Percentiles rank a stretch among this genome's conserved stretches.
Evolutionary conservation across 2,113 vertebrate species (phyloP).

Genomic region (Nycticorax nycticorax): DNA sequence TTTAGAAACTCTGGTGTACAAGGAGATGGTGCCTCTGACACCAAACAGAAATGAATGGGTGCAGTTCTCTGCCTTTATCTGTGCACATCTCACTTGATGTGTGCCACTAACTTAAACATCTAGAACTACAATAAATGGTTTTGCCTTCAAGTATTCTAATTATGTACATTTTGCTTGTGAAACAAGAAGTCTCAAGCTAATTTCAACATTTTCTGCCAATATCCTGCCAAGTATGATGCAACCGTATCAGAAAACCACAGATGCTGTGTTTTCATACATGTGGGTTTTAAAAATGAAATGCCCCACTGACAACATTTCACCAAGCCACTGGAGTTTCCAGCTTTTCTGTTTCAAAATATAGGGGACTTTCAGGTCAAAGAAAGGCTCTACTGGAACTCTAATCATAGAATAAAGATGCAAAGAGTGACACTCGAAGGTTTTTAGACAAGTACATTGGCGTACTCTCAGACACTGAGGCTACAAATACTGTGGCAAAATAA

Average conservation of each 20-base stretch:
- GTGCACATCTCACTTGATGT: neutral
- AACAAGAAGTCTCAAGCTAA: neutral
- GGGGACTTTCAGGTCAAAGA: neutral
- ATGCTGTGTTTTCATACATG: neutral
- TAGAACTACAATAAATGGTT: neutral
- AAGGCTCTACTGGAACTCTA: neutral
- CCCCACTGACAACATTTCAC: neutral
- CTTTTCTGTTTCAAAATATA: neutral
- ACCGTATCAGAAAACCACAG: neutral
- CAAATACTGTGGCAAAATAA: neutral
- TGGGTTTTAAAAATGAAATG: slow-evolving; percentile 13
- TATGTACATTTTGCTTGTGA: neutral
- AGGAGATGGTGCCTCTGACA: neutral
- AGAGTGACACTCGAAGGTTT: neutral
- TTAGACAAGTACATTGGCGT: neutral
- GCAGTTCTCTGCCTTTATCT: neutral
- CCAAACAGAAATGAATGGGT: neutral
- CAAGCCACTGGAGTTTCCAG: neutral
- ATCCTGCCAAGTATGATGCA: neutral
- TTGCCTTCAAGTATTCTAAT: neutral
- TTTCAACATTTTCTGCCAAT: neutral
- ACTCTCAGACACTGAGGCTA: neutral
- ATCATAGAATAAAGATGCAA: neutral
- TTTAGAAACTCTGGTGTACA: neutral
- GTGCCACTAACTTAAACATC: neutral